Evolutionary conservation across 2,797 vertebrate species (phyloP).

Genomic region (Takifugu ocellatus): DNA sequence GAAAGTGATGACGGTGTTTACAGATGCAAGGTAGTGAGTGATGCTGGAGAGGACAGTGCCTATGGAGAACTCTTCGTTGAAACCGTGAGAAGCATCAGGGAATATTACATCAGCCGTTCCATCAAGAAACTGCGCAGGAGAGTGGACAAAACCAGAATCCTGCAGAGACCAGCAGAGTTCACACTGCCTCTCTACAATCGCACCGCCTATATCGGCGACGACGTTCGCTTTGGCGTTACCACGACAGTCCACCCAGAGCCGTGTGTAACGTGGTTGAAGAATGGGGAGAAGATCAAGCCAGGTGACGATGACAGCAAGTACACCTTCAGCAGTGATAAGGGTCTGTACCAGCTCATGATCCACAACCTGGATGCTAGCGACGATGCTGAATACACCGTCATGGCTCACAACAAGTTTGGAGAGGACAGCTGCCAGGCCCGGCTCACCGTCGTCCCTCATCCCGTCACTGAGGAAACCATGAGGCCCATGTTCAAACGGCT

Average conservation of each 20-base stretch:
- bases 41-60: constrained; percentile 92
- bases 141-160: constrained; percentile 85
- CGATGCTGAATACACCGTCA: constrained; percentile 91
- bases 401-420: constrained; percentile 93
- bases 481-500: constrained; percentile 98
- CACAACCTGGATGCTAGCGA: constrained; percentile 86
- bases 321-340: constrained; percentile 93
- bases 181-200: constrained; percentile 94
- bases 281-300: constrained; percentile 91
- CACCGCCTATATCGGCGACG: constrained; percentile 91
- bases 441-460: constrained; percentile 88
- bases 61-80: constrained; percentile 95
- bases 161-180: constrained; percentile 94
- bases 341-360: constrained; percentile 94
- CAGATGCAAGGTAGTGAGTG: constrained; percentile 91
- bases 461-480: constrained; percentile 85
- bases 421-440: constrained; percentile 95
- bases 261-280: constrained; percentile 93
- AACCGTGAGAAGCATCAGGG: constrained; percentile 87
- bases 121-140: constrained; percentile 88
- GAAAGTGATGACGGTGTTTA: constrained; percentile 93
- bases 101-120: constrained; percentile 86
- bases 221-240: constrained; percentile 96
- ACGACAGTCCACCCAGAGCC: constrained; percentile 98
- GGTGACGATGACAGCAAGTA: constrained; percentile 90